A percentile compares a stretch with the other conserved stretches of the same genome.
Evolutionary conservation across 2,113 vertebrate species (phyloP).

Genomic region (Hepsetus odoe): DNA sequence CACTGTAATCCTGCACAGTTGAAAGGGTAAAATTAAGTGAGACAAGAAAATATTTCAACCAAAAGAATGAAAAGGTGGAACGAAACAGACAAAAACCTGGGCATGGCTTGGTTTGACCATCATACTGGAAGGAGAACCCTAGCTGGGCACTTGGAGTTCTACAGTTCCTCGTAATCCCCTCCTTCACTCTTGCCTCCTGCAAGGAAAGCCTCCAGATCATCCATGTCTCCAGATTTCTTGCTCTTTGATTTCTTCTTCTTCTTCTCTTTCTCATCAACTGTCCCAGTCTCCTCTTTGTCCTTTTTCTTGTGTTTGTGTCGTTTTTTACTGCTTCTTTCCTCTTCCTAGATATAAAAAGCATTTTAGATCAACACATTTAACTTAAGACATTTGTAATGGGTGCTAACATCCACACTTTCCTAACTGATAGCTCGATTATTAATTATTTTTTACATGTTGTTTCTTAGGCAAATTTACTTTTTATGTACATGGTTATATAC

Average conservation of each 20-base stretch:
- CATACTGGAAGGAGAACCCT: background rate
- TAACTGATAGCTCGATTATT: too few relatives aligned
- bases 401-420: too few relatives aligned
- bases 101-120: background rate
- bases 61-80: slow-evolving; percentile 21
- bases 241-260: slow-evolving; percentile 68
- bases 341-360: slow-evolving; percentile 67
- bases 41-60: background rate
- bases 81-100: slow-evolving; percentile 6
- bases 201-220: slow-evolving; percentile 85
- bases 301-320: slow-evolving; percentile 78
- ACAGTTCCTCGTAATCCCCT: slow-evolving; percentile 85
- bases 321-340: slow-evolving; percentile 77
- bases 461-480: too few relatives aligned
- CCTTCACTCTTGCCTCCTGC: slow-evolving; percentile 72
- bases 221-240: slow-evolving; percentile 67
- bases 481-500: too few relatives aligned
- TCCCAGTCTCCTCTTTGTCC: slow-evolving; percentile 69
- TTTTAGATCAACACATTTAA: too few relatives aligned
- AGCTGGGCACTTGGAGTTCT: slow-evolving; percentile 51
- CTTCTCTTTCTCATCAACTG: slow-evolving; percentile 47
- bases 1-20: background rate
- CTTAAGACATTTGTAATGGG: too few relatives aligned
- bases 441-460: too few relatives aligned
- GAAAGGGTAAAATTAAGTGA: background rate